phyloP scores from a whole-genome alignment of 2,888 invertebrate genomes.

The Drosophila percnosoma region DNA sequence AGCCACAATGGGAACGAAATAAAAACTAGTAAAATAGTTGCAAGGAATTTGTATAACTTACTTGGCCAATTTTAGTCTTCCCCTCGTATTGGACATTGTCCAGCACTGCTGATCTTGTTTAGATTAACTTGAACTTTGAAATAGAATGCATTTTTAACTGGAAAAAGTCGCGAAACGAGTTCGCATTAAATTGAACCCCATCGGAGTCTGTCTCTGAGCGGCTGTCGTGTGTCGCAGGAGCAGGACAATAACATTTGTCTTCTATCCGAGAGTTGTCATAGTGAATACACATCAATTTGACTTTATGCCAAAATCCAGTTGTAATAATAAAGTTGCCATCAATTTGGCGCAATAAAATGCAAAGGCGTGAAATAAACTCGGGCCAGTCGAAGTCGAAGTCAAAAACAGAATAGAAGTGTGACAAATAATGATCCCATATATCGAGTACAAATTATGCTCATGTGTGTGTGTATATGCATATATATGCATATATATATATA shows the following conservation, averaged over 20 bases:
- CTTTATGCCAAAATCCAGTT: conserved; percentile 66
- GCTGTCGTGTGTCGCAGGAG: not conserved
- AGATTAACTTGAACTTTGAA: not conserved
- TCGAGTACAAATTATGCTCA: not conserved
- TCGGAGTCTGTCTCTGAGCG: not conserved
- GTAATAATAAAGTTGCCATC: conserved; percentile 65
- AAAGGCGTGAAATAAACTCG: conserved; percentile 48
- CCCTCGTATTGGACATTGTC: not conserved
- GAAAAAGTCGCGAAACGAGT: not conserved
- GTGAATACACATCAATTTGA: conserved; percentile 22
- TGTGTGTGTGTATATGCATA: not conserved
- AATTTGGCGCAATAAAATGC: conserved; percentile 58
- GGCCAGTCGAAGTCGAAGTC: not conserved
- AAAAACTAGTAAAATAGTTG: not conserved
- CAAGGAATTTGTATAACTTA: not conserved
- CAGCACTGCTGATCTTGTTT: not conserved
- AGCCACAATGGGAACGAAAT: not conserved
- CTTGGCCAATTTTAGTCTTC: not conserved
- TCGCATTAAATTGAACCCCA: not conserved
- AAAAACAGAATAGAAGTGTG: not conserved
- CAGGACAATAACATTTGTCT: not conserved
- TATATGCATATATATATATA: not conserved
- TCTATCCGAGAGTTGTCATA: not conserved
- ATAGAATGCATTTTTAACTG: not conserved
- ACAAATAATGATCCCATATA: conserved; percentile 7